Base-by-base conservation (phyloP, 2,888 invertebrate genomes). In the Drosophila greeni region DNA sequence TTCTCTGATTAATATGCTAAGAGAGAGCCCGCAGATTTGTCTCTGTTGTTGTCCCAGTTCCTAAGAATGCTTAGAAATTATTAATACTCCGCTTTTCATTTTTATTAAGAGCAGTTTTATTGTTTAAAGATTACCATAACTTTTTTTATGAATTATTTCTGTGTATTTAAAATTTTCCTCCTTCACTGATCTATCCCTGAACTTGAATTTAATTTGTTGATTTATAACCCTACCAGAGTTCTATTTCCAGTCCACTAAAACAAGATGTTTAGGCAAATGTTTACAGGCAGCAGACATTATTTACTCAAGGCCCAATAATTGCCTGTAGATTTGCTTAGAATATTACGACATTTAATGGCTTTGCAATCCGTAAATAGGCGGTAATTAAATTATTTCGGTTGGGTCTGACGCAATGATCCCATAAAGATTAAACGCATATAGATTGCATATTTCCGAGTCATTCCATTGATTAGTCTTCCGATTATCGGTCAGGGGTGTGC, bases 401-500 rank as follows among this genome's bases (percentile, higher is more conserved):
- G 55, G 18, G n/a, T 39, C 49, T 57, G 66, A 67, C 66, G 68
- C 45, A 62, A 31, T 20, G 43, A 43, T 54, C 24, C 53, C 60
- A 60, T 60, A 60, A 60, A 60, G 59, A 60, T 60, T 59, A 37
- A 23, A 4, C 18, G 26, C 43, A 37, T 31, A 37, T 59, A 31
- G 36, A 60, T 59, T 59, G 45, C 42, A 36, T 29, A 45, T 37
- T 37, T 45, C 23, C 37, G 23, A 60, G 60, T 60, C 59, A 60
- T 60, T 45, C 45, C 45, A 60, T 60, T 45, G 37, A 31, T 24
- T 59, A 45, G 43, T 45, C 23, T 26, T 31, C 12, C 11, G 16
- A 37, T 31, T 60, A 60, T 59, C 59, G 59, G 43, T 59, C 43
- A 59, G 36, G n/a, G 16, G n/a, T 59, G 12, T 59, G n/a, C 11